Evolutionary conservation across 2,797 vertebrate genomes (phyloP), one percentile per base, ranked within the genome.

Genomic region (Cynodonichthys magdalenae): DNA sequence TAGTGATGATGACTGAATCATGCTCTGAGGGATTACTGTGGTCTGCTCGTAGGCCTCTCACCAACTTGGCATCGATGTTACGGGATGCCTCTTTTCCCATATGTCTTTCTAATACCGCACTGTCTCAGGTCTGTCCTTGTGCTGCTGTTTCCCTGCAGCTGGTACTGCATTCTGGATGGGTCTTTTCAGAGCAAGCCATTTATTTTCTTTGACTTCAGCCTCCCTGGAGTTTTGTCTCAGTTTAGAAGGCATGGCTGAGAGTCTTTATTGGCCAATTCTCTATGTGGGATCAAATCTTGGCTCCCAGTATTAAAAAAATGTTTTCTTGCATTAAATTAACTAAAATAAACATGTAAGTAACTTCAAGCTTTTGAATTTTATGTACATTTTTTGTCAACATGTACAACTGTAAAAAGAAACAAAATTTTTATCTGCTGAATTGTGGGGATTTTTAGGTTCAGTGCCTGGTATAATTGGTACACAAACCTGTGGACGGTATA

Each of bases 141-240:
- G 49, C 44, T 53, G 17, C 53, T 59, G 50, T 19, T 53, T 24
- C n/a, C 56, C 42, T 59, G 65, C 49, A 59, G 56, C 50, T 53
- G 29, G 41, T 27, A 53, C 31, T 53, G 44, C 50, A 47, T 59
- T 53, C 49, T 59, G 50, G 49, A 59, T 53, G 17, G 20, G 45
- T 27, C 18, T 47, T 36, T 42, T 29, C 47, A 57, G 24, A 57
- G 27, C 56, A 59, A 50, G 17, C 45, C 56, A 47, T 59, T 67
- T 59, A 66, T 67, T 59, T 59, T 53, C 31, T 59, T 47, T 66
- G 29, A 48, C 29, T 51, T 46, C 41, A 53, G 18, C 51, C 45
- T 65, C 53, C 24, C 46, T 58, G 18, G 18, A 66, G 39, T 50
- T 58, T 58, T 18, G 3, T 48, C 14, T 44, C 54, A 44, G 53